Conservation (phyloP, 2,113 vertebrate genomes). For the Cyanistes caeruleus region DNA sequence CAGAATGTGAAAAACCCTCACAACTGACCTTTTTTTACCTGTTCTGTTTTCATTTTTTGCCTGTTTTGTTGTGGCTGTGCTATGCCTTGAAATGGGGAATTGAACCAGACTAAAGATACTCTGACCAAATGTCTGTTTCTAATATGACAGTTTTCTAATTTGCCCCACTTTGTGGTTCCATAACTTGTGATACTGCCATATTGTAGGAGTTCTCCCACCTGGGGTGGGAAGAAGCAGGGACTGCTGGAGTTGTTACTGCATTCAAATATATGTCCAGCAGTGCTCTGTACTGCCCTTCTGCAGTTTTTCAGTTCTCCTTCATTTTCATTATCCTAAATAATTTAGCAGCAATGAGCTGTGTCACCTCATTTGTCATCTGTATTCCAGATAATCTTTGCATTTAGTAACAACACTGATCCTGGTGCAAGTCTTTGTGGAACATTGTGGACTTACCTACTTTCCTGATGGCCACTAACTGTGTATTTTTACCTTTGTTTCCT, state of each 20-base stretch:
- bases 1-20: background rate
- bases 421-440: background rate
- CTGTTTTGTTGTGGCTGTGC: background rate
- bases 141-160: background rate
- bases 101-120: background rate
- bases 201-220: background rate
- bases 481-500: background rate
- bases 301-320: background rate
- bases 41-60: background rate
- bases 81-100: background rate
- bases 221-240: background rate
- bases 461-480: background rate
- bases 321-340: background rate
- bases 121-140: background rate
- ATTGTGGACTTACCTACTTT: background rate
- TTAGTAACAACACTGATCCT: background rate
- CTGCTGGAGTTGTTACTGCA: background rate
- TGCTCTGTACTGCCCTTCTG: background rate
- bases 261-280: background rate
- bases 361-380: background rate
- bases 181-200: accelerated
- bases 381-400: background rate
- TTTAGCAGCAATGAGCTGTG: background rate
- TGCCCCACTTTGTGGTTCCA: accelerated
- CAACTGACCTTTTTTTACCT: background rate